Evolutionary conservation across 1,140 invertebrate genomes (phyloP).

Genomic region (Drosophila simulans): DNA sequence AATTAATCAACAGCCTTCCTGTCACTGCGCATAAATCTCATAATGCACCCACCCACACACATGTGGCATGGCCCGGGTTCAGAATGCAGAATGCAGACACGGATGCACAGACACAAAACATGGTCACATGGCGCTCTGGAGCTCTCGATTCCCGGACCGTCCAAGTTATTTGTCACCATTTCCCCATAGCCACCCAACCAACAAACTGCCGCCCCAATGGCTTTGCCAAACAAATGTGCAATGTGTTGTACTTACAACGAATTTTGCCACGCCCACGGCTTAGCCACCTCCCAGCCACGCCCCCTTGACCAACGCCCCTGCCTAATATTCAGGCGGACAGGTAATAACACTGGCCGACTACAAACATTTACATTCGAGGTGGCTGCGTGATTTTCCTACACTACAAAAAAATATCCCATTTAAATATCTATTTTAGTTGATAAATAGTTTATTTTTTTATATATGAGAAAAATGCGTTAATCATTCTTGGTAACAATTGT

Average conservation of each 20-base stretch:
- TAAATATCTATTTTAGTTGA: background rate
- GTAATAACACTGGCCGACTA: conserved; percentile 54
- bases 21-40: conserved; percentile 75
- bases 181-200: conserved; percentile 1
- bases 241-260: conserved; percentile 76
- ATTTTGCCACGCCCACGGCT: conserved; percentile 68
- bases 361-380: conserved; percentile 53
- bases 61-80: conserved; percentile 14
- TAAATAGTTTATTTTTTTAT: no score
- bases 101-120: conserved; percentile 34
- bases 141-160: conserved; percentile 26
- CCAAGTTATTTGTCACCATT: conserved; percentile 66
- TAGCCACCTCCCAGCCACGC: conserved; percentile 2
- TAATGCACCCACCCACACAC: conserved; percentile 47
- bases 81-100: conserved; percentile 30
- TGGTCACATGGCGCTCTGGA: conserved; percentile 1
- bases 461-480: no score
- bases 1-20: conserved; percentile 78
- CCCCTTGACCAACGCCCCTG: conserved; percentile 5
- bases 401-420: background rate
- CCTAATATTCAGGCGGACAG: conserved; percentile 41
- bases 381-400: conserved; percentile 31
- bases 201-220: background rate
- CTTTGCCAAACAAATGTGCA: conserved; percentile 63
- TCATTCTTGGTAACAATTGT: background rate